Base-by-base conservation (phyloP, 2,113 vertebrate genomes). In the Leptodactylus fuscus region DNA sequence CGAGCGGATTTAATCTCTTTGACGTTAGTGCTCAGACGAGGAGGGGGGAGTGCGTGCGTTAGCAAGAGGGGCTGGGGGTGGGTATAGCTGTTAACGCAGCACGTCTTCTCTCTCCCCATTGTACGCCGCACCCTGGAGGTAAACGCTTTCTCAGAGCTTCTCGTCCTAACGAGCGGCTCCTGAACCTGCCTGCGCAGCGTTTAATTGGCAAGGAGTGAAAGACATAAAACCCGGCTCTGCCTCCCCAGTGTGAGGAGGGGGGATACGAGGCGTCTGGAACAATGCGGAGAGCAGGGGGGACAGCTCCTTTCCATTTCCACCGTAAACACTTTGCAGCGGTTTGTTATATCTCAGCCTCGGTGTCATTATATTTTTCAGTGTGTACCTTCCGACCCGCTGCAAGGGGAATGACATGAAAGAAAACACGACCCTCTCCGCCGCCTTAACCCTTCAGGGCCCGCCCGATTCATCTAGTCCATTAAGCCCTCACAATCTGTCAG, bases 31-130 rank as follows among this genome's bases (percentile, higher is more conserved):
- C 62, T 80, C 44, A 32, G 77, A 41, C 38, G 36, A 71, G 84
- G 65, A 58, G 76, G 75, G 76, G 75, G 76, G 76, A 49, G 62
- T 9, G 76, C 65, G 49, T 18, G 84, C 65, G 49, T 86, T 81
- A 73, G 77, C 76, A 49, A 27, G 51, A 34, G 75, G 77, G 67
- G 44, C 48, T 85, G 75, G 83, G 77, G 84, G 65, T 24, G 84
- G 76, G 77, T 29, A 80, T 48, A 74, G 84, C 84, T 86, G 84
- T 86, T 86, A 86, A 60, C 84, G 84, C 84, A 86, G 84, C 84
- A 80, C 46, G 84, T 48, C 84, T 73, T 29, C 84, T 81, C 83
- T 81, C 49, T 86, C 76, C 74, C 75, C 76, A 86, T 86, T 86
- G 84, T 86, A 79, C 38, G 32, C 55, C 77, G 48, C 84, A 41